These are phyloP conservation scores for Coracopsis vasa DNA, from an alignment of 2,113 vertebrate species.

Conservation along the genomic window DNA sequence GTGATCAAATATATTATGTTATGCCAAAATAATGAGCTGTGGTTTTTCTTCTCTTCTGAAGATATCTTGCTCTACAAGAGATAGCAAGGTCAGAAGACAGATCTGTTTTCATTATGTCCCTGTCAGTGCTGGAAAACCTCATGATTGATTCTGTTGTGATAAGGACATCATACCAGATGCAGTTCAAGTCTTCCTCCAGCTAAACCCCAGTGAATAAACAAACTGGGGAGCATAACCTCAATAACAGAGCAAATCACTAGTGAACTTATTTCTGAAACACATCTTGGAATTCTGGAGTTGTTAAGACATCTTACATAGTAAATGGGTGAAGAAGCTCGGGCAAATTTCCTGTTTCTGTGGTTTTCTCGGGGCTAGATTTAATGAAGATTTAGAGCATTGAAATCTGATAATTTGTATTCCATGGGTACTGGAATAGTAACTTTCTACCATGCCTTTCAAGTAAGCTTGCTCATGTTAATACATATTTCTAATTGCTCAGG, in stretches of 20 bases:
- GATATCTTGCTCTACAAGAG: background rate
- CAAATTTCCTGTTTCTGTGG: background rate
- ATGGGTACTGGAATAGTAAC: background rate
- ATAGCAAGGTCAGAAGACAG: background rate
- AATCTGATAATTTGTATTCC: background rate
- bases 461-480: background rate
- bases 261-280: background rate
- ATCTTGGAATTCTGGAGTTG: background rate
- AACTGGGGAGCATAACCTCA: background rate
- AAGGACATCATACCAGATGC: background rate
- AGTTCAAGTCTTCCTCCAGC: background rate
- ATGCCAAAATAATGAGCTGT: background rate
- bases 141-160: background rate
- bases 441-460: background rate
- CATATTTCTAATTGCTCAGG: background rate
- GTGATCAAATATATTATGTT: background rate
- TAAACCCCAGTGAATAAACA: background rate
- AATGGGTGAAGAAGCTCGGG: background rate
- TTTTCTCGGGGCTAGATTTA: background rate
- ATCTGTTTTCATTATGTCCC: background rate
- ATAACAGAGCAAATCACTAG: background rate
- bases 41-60: background rate
- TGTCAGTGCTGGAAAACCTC: background rate
- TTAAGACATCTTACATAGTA: background rate
- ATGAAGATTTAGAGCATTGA: background rate